Base-by-base conservation (phyloP, 1,140 invertebrate species). In the Mizuhopecten yessoensis region DNA sequence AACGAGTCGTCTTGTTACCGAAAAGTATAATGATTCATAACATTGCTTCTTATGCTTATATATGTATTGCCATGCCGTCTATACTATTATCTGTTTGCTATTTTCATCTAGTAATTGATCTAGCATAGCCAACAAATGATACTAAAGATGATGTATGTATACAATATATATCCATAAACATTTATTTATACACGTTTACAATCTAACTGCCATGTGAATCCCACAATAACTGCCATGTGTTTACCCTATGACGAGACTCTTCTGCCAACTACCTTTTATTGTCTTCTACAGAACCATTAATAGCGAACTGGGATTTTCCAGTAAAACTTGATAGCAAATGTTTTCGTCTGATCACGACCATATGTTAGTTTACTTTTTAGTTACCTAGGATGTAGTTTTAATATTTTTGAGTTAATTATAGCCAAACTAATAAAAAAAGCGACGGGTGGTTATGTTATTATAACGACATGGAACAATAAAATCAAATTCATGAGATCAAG, bases 291-390 rank as follows among this genome's bases (percentile, higher is more conserved):
- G n/a, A 75, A 75, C 57, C n/a, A 29, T n/a, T 75, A 75, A 75
- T 3, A 75, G 23, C 57, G 5, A 75, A 29, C 57, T 29, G 57
- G 5, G 57, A 75, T 29, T 75, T 75, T 75, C 57, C 57, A 75
- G 29, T 75, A 75, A 75, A 75, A 75, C 57, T 75, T n/a, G 57
- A 75, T 75, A 75, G 57, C 57, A 75, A 75, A 75, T 75, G 57
- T 75, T 75, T 75, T 75, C 23, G 23, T 5, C 17, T 75, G 29
- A 75, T 17, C n/a, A n/a, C 0, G 23, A 17, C 57, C 57, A 75
- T 17, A 75, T 75, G 57, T 75, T 29, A 5, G 57, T 29, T 75
- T 9, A 29, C 5, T 29, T 17, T 0, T 3, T 75, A n/a, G 0
- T 75, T 75, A 75, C 9, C n/a, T 29, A 75, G 20, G 45, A 17